Conservation (phyloP, 2,888 invertebrate genomes). For the Dryomyza anilis region DNA sequence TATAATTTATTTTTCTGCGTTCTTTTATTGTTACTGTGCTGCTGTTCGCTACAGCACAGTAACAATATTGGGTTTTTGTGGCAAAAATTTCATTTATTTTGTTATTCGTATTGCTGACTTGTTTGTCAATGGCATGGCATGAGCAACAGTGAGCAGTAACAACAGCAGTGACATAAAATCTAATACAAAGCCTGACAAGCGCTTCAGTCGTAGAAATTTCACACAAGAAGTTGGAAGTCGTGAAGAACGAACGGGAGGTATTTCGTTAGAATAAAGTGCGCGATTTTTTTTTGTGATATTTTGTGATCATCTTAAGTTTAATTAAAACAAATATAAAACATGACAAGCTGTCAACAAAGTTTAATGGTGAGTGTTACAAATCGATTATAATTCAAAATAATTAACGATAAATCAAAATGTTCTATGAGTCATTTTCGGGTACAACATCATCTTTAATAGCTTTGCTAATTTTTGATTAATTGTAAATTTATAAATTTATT, state of each 20-base stretch:
- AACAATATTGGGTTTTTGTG: too few species aligned
- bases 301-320: constrained; percentile 8
- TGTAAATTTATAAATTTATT: too few species aligned
- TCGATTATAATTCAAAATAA: not conserved
- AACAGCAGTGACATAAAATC: constrained; percentile 43
- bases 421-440: too few species aligned
- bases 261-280: not conserved
- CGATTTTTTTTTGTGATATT: constrained; percentile 26
- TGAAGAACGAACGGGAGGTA: constrained; percentile 32
- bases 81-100: not conserved
- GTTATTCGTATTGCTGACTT: not conserved
- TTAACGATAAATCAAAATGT: constrained; percentile 1
- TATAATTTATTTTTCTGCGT: too few species aligned
- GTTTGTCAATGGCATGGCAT: constrained; percentile 26
- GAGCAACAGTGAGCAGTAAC: constrained; percentile 14
- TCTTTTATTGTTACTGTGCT: too few species aligned
- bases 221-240: constrained; percentile 39
- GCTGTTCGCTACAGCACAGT: too few species aligned
- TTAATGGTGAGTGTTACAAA: constrained; percentile 33
- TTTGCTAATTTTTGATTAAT: too few species aligned
- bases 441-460: too few species aligned
- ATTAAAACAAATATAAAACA: constrained; percentile 22
- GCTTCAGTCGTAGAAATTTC: constrained; percentile 47
- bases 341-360: constrained; percentile 33
- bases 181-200: constrained; percentile 42